Percentiles rank a stretch among this genome's conserved stretches.
These are phyloP conservation scores for Phrixothrix hirtus DNA, from an alignment of 2,888 invertebrate species.

Conservation along the genomic window DNA sequence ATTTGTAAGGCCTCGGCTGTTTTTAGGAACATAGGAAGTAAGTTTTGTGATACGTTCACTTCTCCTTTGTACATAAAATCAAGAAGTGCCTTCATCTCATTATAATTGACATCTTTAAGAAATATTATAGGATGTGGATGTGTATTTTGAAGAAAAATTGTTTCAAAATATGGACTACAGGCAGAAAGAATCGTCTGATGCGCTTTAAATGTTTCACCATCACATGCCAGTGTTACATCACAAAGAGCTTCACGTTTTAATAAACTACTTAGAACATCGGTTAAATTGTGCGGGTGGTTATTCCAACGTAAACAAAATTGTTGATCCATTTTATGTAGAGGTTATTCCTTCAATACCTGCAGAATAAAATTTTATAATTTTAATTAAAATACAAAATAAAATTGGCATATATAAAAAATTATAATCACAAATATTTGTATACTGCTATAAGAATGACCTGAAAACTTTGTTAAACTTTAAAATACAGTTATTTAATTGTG, in stretches of 20 bases:
- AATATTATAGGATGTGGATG: conserved; percentile 92
- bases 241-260: conserved; percentile 87
- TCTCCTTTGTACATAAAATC: conserved; percentile 91
- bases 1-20: conserved; percentile 91
- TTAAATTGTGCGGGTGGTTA: conserved; percentile 90
- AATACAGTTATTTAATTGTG: conserved; percentile 53
- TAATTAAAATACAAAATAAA: too few species aligned
- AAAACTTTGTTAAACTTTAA: conserved; percentile 56
- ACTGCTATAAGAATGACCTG: conserved; percentile 52
- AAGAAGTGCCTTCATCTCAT: conserved; percentile 86
- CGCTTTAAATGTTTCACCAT: conserved; percentile 88
- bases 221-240: conserved; percentile 91
- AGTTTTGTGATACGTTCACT: conserved; percentile 84
- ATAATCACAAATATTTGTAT: conserved; percentile 31
- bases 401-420: too few species aligned
- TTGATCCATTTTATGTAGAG: conserved; percentile 58
- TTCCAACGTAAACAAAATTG: conserved; percentile 95
- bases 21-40: conserved; percentile 87
- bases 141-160: conserved; percentile 83
- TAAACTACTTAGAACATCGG: conserved; percentile 85
- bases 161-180: conserved; percentile 93
- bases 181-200: conserved; percentile 92
- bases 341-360: conserved; percentile 20
- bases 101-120: conserved; percentile 87
- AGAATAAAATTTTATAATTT: conserved; percentile 16